These are phyloP conservation scores for Alosa alosa DNA, from an alignment of 2,113 vertebrate genomes.

Conservation along the genomic window DNA sequence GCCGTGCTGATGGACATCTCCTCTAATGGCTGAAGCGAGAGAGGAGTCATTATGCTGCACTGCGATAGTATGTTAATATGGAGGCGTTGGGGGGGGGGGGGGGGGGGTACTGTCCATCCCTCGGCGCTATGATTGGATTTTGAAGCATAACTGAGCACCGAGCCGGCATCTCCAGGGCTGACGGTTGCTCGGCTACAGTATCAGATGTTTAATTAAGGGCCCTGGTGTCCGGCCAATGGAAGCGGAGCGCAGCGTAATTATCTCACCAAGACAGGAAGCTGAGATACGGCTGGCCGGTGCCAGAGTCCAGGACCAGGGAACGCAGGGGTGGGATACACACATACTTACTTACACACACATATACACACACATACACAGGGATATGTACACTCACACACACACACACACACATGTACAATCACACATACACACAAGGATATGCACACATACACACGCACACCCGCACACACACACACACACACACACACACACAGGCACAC, in stretches of 20 bases:
- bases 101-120: too few species aligned
- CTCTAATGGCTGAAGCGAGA: too few species aligned
- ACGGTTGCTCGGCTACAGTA: slow-evolving; percentile 10
- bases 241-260: slow-evolving; percentile 59
- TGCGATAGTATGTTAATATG: too few species aligned
- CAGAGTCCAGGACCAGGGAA: slow-evolving; percentile 51
- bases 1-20: too few species aligned
- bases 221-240: slow-evolving; percentile 51
- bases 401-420: neutral
- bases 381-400: neutral
- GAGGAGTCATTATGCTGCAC: too few species aligned
- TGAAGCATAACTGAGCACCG: too few species aligned
- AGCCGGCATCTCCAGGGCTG: too few species aligned
- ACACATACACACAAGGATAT: neutral
- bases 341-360: neutral
- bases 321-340: slow-evolving; percentile 41
- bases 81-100: too few species aligned
- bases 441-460: neutral
- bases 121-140: too few species aligned
- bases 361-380: neutral
- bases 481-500: neutral
- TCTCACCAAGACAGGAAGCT: slow-evolving; percentile 45
- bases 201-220: slow-evolving; percentile 60
- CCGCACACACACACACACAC: neutral
- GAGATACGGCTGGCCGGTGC: slow-evolving; percentile 45